phyloP scores from a whole-genome alignment of 2,888 invertebrate species.

The Bugula neritina region DNA sequence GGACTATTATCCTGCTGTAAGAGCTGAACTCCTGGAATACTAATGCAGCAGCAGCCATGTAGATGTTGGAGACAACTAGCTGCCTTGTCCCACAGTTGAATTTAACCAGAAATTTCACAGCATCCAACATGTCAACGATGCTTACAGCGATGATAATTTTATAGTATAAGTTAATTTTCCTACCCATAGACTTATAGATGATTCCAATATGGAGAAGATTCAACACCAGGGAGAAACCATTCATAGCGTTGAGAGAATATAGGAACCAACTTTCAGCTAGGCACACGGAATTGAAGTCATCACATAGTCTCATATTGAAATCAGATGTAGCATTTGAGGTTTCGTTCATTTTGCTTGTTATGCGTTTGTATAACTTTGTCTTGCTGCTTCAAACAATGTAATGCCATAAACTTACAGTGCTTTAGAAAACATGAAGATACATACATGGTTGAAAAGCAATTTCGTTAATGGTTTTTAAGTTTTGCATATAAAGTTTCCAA shows the following conservation, averaged over 20 bases:
- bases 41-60: not conserved
- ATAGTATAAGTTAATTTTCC: not conserved
- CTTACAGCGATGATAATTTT: not conserved
- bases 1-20: not conserved
- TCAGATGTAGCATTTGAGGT: not conserved
- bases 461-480: no score
- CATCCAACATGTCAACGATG: not conserved
- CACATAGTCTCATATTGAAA: not conserved
- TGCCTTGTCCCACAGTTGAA: not conserved
- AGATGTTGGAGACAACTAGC: not conserved
- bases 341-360: not conserved
- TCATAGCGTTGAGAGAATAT: not conserved
- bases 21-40: not conserved
- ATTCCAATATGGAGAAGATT: not conserved
- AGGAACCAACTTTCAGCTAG: not conserved
- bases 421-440: no score
- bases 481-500: no score
- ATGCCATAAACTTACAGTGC: no score
- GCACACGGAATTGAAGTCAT: not conserved
- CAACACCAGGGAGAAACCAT: not conserved
- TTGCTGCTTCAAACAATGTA: no score
- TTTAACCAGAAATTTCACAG: not conserved
- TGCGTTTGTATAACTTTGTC: no score
- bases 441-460: no score
- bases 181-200: not conserved